These are phyloP conservation scores for Cottoperca gobio DNA, from an alignment of 2,797 vertebrate species.

Conservation along the genomic window DNA sequence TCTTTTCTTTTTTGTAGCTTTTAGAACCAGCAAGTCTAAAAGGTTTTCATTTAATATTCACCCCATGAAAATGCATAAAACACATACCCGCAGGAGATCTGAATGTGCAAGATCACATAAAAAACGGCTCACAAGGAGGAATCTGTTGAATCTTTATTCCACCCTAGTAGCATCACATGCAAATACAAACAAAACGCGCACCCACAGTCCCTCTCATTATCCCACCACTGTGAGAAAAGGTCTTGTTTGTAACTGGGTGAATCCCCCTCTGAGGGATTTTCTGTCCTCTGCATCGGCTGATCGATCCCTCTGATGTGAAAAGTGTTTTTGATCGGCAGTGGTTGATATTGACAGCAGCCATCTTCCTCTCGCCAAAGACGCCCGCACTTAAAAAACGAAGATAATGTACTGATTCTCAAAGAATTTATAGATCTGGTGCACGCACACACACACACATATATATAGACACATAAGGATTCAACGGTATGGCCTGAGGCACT, in stretches of 20 bases:
- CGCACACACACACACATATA: neutral
- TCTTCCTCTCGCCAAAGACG: slow-evolving; percentile 38
- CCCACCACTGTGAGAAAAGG: slow-evolving; percentile 39
- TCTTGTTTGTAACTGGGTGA: slow-evolving; percentile 29
- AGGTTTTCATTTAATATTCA: slow-evolving; percentile 50
- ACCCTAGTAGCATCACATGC: slow-evolving; percentile 1
- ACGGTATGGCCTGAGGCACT: slow-evolving; percentile 42
- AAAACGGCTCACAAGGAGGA: slow-evolving; percentile 10
- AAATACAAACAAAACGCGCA: slow-evolving; percentile 34
- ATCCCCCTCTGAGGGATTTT: slow-evolving; percentile 38
- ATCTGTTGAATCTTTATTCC: slow-evolving; percentile 37
- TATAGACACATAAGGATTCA: neutral
- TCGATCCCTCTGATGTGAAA: slow-evolving; percentile 74
- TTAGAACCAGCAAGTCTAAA: slow-evolving; percentile 24
- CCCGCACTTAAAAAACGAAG: slow-evolving; percentile 45
- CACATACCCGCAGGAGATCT: slow-evolving; percentile 29
- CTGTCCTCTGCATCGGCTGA: slow-evolving; percentile 45
- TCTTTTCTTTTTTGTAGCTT: slow-evolving; percentile 31
- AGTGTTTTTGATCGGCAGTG: slow-evolving; percentile 69
- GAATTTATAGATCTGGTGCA: slow-evolving; percentile 48
- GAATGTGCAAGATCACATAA: slow-evolving; percentile 29
- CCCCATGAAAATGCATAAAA: slow-evolving; percentile 40
- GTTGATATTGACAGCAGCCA: slow-evolving; percentile 64
- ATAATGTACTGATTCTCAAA: slow-evolving; percentile 47
- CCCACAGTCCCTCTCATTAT: slow-evolving; percentile 46